Evolutionary conservation across 2,888 invertebrate species (phyloP).

Genomic region (Trichopoda pennipes): DNA sequence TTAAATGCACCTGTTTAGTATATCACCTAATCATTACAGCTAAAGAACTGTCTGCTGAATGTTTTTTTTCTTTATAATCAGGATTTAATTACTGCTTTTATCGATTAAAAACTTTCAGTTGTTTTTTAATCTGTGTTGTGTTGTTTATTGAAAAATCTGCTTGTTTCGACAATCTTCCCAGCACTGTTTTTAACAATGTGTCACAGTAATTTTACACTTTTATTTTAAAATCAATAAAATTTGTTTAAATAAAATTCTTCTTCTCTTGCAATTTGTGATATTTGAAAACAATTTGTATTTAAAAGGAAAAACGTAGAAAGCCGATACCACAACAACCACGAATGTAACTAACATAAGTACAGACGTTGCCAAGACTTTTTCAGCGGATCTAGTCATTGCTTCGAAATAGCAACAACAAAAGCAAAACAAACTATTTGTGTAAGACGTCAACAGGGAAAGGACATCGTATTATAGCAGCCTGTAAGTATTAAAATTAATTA

Average conservation of each 20-base stretch:
- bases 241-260: slow-evolving; percentile 12
- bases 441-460: slow-evolving; percentile 60
- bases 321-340: slow-evolving; percentile 76
- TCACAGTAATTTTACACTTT: slow-evolving; percentile 4
- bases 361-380: slow-evolving; percentile 70
- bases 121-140: background rate
- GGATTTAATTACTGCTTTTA: slow-evolving; percentile 56
- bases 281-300: slow-evolving; percentile 48
- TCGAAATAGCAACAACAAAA: slow-evolving; percentile 22
- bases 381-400: slow-evolving; percentile 60
- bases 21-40: background rate
- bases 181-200: slow-evolving; percentile 31
- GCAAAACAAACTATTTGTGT: slow-evolving; percentile 3
- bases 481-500: background rate
- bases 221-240: slow-evolving; percentile 26
- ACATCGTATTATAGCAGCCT: slow-evolving; percentile 31
- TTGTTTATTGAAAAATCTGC: background rate
- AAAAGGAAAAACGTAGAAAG: slow-evolving; percentile 57
- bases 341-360: slow-evolving; percentile 74
- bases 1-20: slow-evolving; percentile 21
- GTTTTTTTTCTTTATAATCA: slow-evolving; percentile 13
- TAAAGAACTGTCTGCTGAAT: background rate
- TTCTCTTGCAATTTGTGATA: slow-evolving; percentile 54
- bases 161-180: slow-evolving; percentile 7
- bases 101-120: slow-evolving; percentile 50